Base-by-base conservation (phyloP, 2,113 vertebrate genomes). In the Riparia riparia region DNA sequence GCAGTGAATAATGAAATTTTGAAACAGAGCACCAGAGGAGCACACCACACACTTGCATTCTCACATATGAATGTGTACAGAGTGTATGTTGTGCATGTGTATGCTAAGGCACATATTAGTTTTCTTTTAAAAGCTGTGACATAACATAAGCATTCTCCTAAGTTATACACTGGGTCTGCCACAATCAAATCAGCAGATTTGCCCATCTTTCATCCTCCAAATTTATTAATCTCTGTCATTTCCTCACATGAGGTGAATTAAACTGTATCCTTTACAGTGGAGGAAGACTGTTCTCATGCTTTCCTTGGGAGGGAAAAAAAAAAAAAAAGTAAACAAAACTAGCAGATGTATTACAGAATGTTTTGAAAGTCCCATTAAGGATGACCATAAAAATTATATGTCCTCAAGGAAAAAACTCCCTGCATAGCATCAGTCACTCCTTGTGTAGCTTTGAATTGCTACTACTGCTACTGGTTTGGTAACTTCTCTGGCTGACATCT, bases 61-160 rank as follows among this genome's bases (percentile, higher is more conserved):
- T 47, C 22, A 2, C 1, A 1, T 4, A 2, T n/a, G 6, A 45
- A 8, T 32, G 31, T 73, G 31, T 64, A 31, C 28, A 15, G 20
- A 47, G 19, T 45, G 17, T 57, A 49, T 54, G 44, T 26, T 51
- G 15, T 32, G 9, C 7, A 19, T 6, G 2, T 39, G 10, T 57
- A n/a, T 69, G 25, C 61, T 78, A 70, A 78, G 28, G 15, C 10
- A 44, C 16, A 2, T n/a, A 42, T 56, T 81, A 41, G 37, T 70
- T 86, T 76, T 65, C 54, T 72, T 89, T 68, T 60, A 14, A 82
- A 91, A 89, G 26, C 22, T 80, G 22, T 82, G 85, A 29, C 8
- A 15, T 80, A 44, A 12, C 14, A 6, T 44, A 53, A 61, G 2
- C 14, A 10, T 87, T 72, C 25, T 22, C 25, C 24, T 85, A 82